Conservation (phyloP, 1,140 invertebrate genomes). For the Rhynchophorus ferrugineus region DNA sequence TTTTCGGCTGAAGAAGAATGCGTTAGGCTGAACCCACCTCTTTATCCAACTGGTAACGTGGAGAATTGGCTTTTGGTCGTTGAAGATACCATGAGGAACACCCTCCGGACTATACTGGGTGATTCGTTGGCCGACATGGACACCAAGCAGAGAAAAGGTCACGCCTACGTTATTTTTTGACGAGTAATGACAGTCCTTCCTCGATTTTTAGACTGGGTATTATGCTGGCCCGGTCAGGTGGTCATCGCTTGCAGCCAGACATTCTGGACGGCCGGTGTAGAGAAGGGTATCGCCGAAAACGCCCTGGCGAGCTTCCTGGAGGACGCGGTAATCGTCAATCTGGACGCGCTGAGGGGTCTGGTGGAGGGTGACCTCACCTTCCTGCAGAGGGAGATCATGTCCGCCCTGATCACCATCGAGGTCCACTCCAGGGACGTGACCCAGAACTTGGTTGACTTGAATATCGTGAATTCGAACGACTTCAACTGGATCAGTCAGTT, state of each 20-base stretch:
- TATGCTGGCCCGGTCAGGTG: slow-evolving; percentile 68
- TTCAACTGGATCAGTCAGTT: slow-evolving; percentile 79
- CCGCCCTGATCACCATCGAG: slow-evolving; percentile 61
- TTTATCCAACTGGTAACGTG: slow-evolving; percentile 64
- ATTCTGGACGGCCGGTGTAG: slow-evolving; percentile 55
- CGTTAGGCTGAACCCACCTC: slow-evolving; percentile 52
- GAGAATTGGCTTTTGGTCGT: slow-evolving; percentile 70
- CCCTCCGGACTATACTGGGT: slow-evolving; percentile 42
- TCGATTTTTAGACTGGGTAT: slow-evolving; percentile 51
- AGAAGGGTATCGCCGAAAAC: slow-evolving; percentile 45
- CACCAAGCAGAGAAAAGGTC: slow-evolving; percentile 42
- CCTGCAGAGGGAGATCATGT: slow-evolving; percentile 55
- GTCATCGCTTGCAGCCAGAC: slow-evolving; percentile 61
- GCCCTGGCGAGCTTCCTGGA: slow-evolving; percentile 43
- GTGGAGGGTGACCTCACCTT: slow-evolving; percentile 60
- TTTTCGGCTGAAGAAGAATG: slow-evolving; percentile 70
- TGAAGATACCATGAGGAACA: slow-evolving; percentile 61
- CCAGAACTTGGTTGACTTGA: slow-evolving; percentile 52
- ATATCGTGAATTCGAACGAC: slow-evolving; percentile 56
- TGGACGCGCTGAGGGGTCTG: slow-evolving; percentile 54
- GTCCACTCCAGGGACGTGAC: slow-evolving; percentile 64
- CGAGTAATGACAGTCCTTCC: too few relatives aligned
- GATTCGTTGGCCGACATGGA: slow-evolving; percentile 46
- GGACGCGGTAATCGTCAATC: slow-evolving; percentile 42
- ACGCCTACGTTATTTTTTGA: too few relatives aligned